These are phyloP conservation scores for Notarius lentiginosus DNA, from an alignment of 2,113 vertebrate species.

Conservation along the genomic window DNA sequence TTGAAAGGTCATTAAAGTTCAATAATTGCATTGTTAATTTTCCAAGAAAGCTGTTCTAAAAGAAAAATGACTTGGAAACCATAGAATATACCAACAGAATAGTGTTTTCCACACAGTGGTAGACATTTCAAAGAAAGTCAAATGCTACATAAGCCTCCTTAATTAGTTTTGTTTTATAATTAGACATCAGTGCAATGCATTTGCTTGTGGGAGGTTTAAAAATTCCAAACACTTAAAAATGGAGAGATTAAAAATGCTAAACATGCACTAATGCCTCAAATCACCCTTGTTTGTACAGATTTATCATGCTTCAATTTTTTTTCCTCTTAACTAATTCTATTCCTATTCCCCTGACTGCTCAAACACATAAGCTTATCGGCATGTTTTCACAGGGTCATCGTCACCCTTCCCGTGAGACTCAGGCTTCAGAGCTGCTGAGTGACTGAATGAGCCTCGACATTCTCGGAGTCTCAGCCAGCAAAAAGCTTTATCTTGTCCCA, in stretches of 20 bases:
- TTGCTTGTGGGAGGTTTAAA: conserved; percentile 48
- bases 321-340: conserved; percentile 39
- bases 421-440: conserved; percentile 70
- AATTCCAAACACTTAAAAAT: conserved; percentile 47
- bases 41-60: not conserved
- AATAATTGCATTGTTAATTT: not conserved
- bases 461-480: conserved; percentile 67
- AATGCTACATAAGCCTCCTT: conserved; percentile 49
- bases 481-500: conserved; percentile 76
- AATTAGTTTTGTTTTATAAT: conserved; percentile 56
- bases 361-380: conserved; percentile 43
- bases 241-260: conserved; percentile 46
- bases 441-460: conserved; percentile 50
- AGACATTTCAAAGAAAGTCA: conserved; percentile 43
- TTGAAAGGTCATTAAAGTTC: not conserved
- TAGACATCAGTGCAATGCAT: conserved; percentile 43
- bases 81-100: not conserved
- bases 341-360: conserved; percentile 38
- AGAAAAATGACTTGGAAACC: not conserved
- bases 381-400: conserved; percentile 48
- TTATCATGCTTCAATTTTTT: conserved; percentile 45
- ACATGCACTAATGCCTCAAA: conserved; percentile 35
- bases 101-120: conserved; percentile 42
- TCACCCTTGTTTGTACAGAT: conserved; percentile 54
- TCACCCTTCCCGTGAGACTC: conserved; percentile 66